A percentile compares a stretch with the other conserved stretches of the same genome.
These are phyloP conservation scores for Melanophora roralis DNA, from an alignment of 2,888 invertebrate genomes.

Conservation along the genomic window DNA sequence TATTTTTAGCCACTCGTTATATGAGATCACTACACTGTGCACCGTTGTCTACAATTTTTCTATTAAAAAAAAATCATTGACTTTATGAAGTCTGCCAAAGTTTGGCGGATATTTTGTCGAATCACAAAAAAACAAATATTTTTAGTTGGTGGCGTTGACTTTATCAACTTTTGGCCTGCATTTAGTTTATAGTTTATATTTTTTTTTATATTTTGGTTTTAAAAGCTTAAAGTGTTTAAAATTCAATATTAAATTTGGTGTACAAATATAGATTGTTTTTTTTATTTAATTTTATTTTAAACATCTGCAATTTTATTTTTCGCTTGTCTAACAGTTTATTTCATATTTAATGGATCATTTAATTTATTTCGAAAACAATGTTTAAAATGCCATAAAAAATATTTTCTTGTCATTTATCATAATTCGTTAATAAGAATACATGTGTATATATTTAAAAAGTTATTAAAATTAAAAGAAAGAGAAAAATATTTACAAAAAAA, in stretches of 20 bases:
- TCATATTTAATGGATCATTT: constrained; percentile 25
- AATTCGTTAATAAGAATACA: constrained; percentile 12
- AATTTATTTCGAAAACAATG: constrained; percentile 19
- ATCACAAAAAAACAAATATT: neutral
- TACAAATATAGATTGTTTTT: neutral
- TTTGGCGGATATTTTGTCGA: neutral
- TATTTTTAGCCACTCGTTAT: no score
- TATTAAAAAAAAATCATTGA: constrained; percentile 7
- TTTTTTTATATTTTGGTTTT: no score
- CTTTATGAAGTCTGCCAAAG: constrained; percentile 25
- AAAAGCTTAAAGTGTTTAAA: no score
- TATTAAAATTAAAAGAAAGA: no score
- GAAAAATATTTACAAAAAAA: no score
- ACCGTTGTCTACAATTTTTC: constrained; percentile 2
- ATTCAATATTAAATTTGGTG: no score
- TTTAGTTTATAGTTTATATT: constrained; percentile 26
- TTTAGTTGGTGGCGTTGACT: constrained; percentile 55
- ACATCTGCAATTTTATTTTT: constrained; percentile 8
- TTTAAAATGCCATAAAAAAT: constrained; percentile 21
- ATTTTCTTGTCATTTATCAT: constrained; percentile 35
- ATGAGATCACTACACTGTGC: no score
- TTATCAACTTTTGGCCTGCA: constrained; percentile 64
- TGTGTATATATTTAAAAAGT: no score
- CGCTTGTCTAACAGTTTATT: neutral
- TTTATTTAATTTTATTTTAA: constrained; percentile 5